Percentiles rank a stretch among this genome's conserved stretches.
Conservation (phyloP, 2,113 vertebrate genomes). For the Thinocorus orbignyianus region DNA sequence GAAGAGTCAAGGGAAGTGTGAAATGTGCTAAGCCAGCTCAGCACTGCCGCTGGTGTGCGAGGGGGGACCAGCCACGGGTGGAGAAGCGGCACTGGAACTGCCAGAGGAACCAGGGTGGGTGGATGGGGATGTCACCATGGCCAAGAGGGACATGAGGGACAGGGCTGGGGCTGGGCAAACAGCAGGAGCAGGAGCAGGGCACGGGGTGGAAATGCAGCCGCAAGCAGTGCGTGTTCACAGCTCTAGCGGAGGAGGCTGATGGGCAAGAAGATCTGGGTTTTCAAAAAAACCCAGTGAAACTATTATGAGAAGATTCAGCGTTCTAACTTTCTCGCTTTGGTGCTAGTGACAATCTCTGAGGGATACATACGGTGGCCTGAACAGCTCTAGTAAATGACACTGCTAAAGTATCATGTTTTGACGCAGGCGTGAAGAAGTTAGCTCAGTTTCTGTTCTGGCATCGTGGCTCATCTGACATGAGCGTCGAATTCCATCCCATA, state of each 20-base stretch:
- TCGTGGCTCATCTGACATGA: slow-evolving; percentile 47
- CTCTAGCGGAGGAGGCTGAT: background rate
- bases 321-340: slow-evolving; percentile 19
- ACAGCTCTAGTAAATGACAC: slow-evolving; percentile 51
- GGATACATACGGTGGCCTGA: slow-evolving; percentile 27
- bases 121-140: background rate
- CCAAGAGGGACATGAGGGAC: background rate
- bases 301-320: background rate
- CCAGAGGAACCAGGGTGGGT: rapidly evolving
- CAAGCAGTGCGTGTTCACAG: rapidly evolving
- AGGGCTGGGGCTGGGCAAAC: background rate
- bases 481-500: slow-evolving; percentile 40
- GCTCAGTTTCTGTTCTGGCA: slow-evolving; percentile 58
- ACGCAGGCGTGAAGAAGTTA: slow-evolving; percentile 44
- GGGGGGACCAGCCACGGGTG: background rate
- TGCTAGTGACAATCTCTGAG: background rate
- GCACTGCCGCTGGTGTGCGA: background rate
- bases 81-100: rapidly evolving
- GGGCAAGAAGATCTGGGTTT: background rate
- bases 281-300: background rate
- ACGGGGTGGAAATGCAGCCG: rapidly evolving
- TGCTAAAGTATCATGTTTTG: slow-evolving; percentile 32
- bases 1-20: slow-evolving; percentile 55
- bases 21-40: slow-evolving; percentile 11
- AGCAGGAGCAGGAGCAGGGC: background rate